phyloP scores from a whole-genome alignment of 2,888 invertebrate genomes.

The Heliconius erato region DNA sequence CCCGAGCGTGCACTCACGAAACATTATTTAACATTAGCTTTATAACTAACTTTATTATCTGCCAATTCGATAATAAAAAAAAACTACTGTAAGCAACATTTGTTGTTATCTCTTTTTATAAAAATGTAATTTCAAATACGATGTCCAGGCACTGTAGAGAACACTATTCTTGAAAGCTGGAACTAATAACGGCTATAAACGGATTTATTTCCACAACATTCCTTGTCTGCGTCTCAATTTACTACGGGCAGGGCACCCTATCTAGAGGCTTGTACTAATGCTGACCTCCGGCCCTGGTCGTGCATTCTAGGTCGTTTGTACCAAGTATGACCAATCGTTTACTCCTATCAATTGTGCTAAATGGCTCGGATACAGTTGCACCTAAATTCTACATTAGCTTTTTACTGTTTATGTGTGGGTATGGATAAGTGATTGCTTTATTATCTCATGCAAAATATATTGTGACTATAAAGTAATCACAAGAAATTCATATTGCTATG shows the following conservation, averaged over 20 bases:
- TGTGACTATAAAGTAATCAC: no score
- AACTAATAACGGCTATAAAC: slow-evolving; percentile 52
- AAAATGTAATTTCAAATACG: slow-evolving; percentile 3
- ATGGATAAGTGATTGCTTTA: no score
- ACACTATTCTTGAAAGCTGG: slow-evolving; percentile 46
- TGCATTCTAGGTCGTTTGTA: slow-evolving; percentile 69
- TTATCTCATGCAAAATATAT: no score
- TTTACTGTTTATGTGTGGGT: not conserved
- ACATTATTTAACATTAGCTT: slow-evolving; percentile 53
- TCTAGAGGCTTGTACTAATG: slow-evolving; percentile 62
- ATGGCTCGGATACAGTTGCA: slow-evolving; percentile 34
- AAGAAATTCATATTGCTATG: not conserved
- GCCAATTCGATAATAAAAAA: not conserved
- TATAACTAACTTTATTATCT: not conserved
- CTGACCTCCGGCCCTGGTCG: slow-evolving; percentile 68
- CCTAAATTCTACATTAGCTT: not conserved
- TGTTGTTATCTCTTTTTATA: no score
- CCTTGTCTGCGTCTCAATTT: slow-evolving; percentile 54
- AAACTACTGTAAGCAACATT: not conserved
- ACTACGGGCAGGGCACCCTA: slow-evolving; percentile 53
- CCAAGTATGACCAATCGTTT: slow-evolving; percentile 68
- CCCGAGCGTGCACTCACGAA: slow-evolving; percentile 76
- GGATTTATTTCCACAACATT: slow-evolving; percentile 53
- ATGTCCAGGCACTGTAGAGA: slow-evolving; percentile 32
- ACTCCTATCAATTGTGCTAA: slow-evolving; percentile 69